Evolutionary conservation across 2,797 vertebrate species (phyloP), one percentile per base, ranked within the genome.

Genomic region (Poeciliopsis turneri): DNA sequence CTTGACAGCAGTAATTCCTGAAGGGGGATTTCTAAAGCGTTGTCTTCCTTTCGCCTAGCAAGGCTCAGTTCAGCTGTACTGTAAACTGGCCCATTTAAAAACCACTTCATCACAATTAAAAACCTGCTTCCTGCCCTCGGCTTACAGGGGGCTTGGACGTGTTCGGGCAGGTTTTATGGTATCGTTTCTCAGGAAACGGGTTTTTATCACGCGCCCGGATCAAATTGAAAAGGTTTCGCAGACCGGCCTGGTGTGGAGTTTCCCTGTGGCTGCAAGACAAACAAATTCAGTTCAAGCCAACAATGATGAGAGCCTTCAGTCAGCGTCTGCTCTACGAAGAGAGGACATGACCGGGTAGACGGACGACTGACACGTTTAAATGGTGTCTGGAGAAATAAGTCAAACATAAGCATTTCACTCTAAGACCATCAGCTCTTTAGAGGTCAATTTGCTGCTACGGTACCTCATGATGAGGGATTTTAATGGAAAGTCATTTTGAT

Each of bases 181-280:
- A 33, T 53, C 77, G 46, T 75, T 85, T 90, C 6, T 78, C 84
- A 83, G 88, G 88, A 91, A 91, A 74, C 49, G 1, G 46, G 66
- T 39, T 75, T 25, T 4, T 30, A 1, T 74, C 28, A 8, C 4
- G 69, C 45, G 68, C 43, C 45, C 20, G 30, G 33, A 13, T 15
- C 3, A 5, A 30, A 81, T 78, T 83, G 30, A 84, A 16, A 76
- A 83, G 68, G 49, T 61, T 47, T 79, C 79, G 84, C 86, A 85
- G 51, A 55, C 0, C 46, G 41, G 78, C 78, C 82, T 69, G 78
- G 83, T 33, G 76, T 85, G 92, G 93, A 92, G 82, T 94, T 95
- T 92, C 94, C 93, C 84, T 28, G 72, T 36, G 16, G 76, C 74
- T 68, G 25, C 49, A 45, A 47, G 16, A 49, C 45, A 64, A 55